A percentile compares a stretch with the other conserved stretches of the same genome.
These are phyloP conservation scores for Hirudo medicinalis DNA, from an alignment of 1,140 invertebrate genomes.

Conservation along the genomic window DNA sequence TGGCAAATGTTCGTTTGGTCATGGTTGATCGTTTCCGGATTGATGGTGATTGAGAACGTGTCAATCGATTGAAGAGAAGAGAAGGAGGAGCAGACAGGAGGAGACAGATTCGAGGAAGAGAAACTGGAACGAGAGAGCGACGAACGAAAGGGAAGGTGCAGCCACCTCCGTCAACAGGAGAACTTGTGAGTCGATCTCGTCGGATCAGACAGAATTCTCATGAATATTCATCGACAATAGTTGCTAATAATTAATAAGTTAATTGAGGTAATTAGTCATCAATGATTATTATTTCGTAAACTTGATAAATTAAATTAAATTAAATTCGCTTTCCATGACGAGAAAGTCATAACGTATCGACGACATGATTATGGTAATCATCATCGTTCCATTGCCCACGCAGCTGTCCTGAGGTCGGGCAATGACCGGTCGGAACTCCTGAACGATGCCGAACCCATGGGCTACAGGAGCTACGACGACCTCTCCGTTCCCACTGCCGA, in stretches of 20 bases:
- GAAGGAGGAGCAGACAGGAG: slow-evolving; percentile 62
- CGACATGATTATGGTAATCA: too few species aligned
- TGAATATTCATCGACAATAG: too few species aligned
- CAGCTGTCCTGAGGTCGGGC: slow-evolving; percentile 38
- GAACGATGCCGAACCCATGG: slow-evolving; percentile 50
- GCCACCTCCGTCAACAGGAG: background rate
- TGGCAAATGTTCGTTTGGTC: background rate
- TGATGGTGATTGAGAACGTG: background rate
- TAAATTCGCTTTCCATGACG: too few species aligned
- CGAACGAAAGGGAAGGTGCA: slow-evolving; percentile 22
- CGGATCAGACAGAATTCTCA: too few species aligned
- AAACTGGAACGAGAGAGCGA: slow-evolving; percentile 36
- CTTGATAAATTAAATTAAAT: too few species aligned
- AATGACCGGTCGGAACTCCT: slow-evolving; percentile 51
- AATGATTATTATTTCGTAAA: too few species aligned
- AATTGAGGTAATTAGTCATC: too few species aligned
- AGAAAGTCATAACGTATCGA: too few species aligned
- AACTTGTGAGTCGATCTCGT: background rate
- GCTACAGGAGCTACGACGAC: slow-evolving; percentile 39
- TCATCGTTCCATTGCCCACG: background rate
- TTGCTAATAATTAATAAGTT: too few species aligned
- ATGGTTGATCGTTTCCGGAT: background rate
- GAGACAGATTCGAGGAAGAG: slow-evolving; percentile 50
- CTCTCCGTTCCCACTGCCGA: background rate
- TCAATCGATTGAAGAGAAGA: slow-evolving; percentile 49